phyloP scores from a whole-genome alignment of 1,140 invertebrate genomes.

The Drosophila ercepeae region DNA sequence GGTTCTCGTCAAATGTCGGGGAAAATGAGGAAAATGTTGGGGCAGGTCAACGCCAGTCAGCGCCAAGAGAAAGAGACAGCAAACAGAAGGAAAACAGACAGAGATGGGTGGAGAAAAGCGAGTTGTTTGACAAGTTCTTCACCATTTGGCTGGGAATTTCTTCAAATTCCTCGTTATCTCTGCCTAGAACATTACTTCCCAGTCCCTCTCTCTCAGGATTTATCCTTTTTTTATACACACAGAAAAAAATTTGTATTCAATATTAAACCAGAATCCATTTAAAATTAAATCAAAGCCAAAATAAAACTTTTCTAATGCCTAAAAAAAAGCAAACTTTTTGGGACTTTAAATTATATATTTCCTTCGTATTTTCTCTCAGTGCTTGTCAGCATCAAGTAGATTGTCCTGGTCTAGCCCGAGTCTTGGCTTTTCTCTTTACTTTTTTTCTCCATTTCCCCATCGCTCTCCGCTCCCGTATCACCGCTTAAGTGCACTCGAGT shows the following conservation, averaged over 20 bases:
- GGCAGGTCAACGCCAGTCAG: slow-evolving; percentile 31
- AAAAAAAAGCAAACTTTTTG: too few relatives aligned
- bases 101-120: not conserved
- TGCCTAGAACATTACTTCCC: slow-evolving; percentile 6
- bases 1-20: not conserved
- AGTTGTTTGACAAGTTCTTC: slow-evolving; percentile 7
- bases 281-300: too few relatives aligned
- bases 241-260: not conserved
- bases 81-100: not conserved
- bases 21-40: slow-evolving; percentile 16
- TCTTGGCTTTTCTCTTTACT: slow-evolving; percentile 32
- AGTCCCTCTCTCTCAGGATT: not conserved
- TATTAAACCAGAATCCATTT: too few relatives aligned
- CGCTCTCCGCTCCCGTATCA: slow-evolving; percentile 37
- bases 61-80: not conserved
- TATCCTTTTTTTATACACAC: not conserved
- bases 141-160: slow-evolving; percentile 22
- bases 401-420: slow-evolving; percentile 21
- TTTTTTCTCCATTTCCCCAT: not conserved
- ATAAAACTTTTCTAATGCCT: too few relatives aligned
- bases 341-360: too few relatives aligned
- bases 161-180: slow-evolving; percentile 34
- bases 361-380: not conserved
- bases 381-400: slow-evolving; percentile 35
- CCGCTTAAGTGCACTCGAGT: slow-evolving; percentile 78